Conservation (phyloP, 2,113 vertebrate genomes). For the Perca schrenkii region DNA sequence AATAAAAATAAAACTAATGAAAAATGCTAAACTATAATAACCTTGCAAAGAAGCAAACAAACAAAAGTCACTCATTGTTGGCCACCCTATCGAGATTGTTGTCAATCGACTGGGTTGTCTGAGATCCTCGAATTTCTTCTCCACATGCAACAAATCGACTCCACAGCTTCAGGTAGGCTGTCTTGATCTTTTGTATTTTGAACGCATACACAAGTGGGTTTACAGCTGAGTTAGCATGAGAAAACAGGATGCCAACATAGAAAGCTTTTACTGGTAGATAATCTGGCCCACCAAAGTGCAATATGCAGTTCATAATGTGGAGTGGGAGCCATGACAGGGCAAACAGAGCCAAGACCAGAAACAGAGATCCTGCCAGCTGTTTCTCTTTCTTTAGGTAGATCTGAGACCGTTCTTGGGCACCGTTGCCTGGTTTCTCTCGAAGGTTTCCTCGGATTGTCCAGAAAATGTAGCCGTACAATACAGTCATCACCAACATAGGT, state of each 20-base stretch:
- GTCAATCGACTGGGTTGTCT: conserved; percentile 49
- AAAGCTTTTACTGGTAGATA: background rate
- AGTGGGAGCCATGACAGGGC: too few species aligned
- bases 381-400: too few species aligned
- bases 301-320: too few species aligned
- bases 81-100: conserved; percentile 42
- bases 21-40: too few species aligned
- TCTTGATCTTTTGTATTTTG: conserved; percentile 89
- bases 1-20: too few species aligned
- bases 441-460: too few species aligned
- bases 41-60: background rate
- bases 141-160: conserved; percentile 11
- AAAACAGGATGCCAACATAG: conserved; percentile 84
- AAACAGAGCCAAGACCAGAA: too few species aligned
- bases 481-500: too few species aligned
- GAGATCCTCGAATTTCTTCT: conserved; percentile 32
- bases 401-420: too few species aligned
- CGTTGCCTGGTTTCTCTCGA: too few species aligned
- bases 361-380: too few species aligned
- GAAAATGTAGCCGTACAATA: too few species aligned
- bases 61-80: conserved; percentile 3
- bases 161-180: conserved; percentile 81
- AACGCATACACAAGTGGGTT: conserved; percentile 91
- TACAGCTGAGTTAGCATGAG: conserved; percentile 90
- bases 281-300: conserved; percentile 41